Conservation (phyloP, 92 coral and sea anemone species). For the Siderastrea radians region DNA sequence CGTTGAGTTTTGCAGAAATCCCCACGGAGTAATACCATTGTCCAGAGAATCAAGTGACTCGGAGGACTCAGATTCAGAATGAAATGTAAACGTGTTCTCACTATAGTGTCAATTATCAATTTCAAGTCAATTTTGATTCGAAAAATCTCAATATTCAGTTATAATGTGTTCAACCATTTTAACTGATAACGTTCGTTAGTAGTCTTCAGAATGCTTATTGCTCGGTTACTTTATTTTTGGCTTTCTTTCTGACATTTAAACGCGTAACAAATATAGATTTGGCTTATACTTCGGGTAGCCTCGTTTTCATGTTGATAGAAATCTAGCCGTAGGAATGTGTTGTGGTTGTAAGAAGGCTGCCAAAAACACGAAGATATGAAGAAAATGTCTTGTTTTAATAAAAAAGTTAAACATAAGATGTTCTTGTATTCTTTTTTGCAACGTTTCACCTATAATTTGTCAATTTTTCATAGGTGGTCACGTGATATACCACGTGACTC, state of each 20-base stretch:
- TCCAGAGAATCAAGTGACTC: background rate
- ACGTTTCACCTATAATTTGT: no score
- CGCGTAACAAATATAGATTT: background rate
- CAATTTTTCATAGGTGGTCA: no score
- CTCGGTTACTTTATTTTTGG: constrained; percentile 4
- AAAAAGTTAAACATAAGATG: no score
- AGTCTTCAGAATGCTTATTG: background rate
- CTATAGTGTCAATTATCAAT: background rate
- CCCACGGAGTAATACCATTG: background rate
- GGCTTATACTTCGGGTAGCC: background rate
- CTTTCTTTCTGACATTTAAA: constrained; percentile 6
- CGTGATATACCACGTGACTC: no score
- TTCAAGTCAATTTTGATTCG: background rate
- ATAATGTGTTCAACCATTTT: background rate
- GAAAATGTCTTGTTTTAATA: no score
- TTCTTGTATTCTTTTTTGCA: background rate
- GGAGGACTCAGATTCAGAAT: background rate
- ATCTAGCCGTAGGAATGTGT: constrained; percentile 5
- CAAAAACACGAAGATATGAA: background rate
- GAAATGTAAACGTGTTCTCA: no score
- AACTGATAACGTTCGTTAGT: background rate
- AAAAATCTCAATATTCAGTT: background rate
- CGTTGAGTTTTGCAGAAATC: background rate
- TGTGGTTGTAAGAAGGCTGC: background rate
- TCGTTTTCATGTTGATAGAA: constrained; percentile 5